Percentiles rank a stretch among this genome's conserved stretches.
phyloP scores from a whole-genome alignment of 2,888 invertebrate genomes.

The Vanessa cardui region DNA sequence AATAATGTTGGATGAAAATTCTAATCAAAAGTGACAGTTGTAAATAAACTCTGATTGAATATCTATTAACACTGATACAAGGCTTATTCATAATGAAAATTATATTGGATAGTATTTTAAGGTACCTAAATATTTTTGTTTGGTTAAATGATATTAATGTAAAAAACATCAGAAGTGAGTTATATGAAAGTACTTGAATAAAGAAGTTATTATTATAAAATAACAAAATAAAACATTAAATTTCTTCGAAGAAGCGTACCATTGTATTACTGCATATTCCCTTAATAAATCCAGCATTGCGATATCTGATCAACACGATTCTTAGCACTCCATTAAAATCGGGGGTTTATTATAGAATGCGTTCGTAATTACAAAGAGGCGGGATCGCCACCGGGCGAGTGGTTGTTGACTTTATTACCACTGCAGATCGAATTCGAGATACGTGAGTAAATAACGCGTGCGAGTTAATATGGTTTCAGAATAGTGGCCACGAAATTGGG shows the following conservation, averaged over 20 bases:
- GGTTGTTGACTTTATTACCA: constrained; percentile 45
- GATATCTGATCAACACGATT: constrained; percentile 58
- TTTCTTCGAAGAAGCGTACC: constrained; percentile 9
- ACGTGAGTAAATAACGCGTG: constrained; percentile 60
- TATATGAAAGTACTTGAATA: not conserved
- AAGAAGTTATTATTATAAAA: not conserved
- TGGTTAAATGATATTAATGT: too few relatives aligned
- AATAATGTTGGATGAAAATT: too few relatives aligned
- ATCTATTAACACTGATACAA: too few relatives aligned
- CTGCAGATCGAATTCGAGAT: constrained; percentile 62
- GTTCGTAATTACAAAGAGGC: constrained; percentile 65
- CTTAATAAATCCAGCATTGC: constrained; percentile 37
- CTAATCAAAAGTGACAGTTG: too few relatives aligned
- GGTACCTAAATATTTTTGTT: too few relatives aligned
- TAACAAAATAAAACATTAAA: constrained; percentile 1
- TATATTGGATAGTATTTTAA: too few relatives aligned
- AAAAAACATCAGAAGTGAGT: not conserved
- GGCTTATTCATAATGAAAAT: too few relatives aligned
- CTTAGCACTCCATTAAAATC: constrained; percentile 77
- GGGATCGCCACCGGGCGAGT: constrained; percentile 65
- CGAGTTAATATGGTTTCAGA: constrained; percentile 28
- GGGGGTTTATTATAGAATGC: constrained; percentile 64
- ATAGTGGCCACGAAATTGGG: constrained; percentile 16
- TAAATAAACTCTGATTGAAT: too few relatives aligned
- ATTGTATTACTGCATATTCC: constrained; percentile 21